These are phyloP conservation scores for Heliopora coerulea DNA, from an alignment of 92 coral and sea anemone genomes.

Conservation along the genomic window DNA sequence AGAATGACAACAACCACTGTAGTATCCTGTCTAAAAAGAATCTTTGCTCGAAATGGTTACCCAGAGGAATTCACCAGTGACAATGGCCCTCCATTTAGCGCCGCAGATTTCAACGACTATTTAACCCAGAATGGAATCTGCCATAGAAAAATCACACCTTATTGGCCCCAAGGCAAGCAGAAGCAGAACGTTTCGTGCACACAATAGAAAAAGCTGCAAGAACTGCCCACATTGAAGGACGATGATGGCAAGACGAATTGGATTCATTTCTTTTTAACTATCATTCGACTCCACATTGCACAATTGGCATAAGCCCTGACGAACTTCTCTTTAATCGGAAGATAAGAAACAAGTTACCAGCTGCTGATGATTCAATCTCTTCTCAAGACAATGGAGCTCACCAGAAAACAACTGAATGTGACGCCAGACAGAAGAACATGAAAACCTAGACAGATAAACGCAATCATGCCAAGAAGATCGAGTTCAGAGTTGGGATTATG, in stretches of 20 bases:
- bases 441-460: too few species aligned
- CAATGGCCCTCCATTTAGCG: neutral
- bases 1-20: neutral
- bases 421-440: too few species aligned
- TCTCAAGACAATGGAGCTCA: too few species aligned
- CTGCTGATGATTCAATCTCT: too few species aligned
- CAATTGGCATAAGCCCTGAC: neutral
- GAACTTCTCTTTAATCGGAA: neutral
- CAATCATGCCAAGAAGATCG: too few species aligned
- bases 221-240: neutral
- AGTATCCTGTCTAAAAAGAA: neutral
- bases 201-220: neutral
- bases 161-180: neutral
- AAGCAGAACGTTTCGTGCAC: neutral
- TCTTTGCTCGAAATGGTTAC: conserved; percentile 1
- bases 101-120: neutral
- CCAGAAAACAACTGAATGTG: too few species aligned
- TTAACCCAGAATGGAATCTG: neutral
- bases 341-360: neutral
- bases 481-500: too few species aligned
- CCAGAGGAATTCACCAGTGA: conserved; percentile 2
- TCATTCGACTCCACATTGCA: conserved; percentile 1
- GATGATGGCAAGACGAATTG: neutral
- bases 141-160: neutral
- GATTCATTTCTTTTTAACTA: neutral